Evolutionary conservation across 2,888 invertebrate species (phyloP).

Genomic region (Litoditis marina): DNA sequence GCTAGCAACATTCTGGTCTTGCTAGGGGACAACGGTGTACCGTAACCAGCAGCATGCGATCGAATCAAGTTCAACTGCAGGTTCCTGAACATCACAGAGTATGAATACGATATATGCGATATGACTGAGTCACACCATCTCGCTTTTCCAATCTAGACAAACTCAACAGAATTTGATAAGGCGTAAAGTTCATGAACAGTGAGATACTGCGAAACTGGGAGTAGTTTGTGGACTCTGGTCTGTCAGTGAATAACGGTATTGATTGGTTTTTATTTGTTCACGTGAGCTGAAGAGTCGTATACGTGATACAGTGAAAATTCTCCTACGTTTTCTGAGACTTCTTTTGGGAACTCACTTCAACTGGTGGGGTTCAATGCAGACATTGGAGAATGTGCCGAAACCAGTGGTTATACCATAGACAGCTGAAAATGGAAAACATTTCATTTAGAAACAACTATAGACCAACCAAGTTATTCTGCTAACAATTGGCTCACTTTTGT

Average conservation of each 20-base stretch:
- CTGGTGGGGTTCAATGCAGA: slow-evolving; percentile 68
- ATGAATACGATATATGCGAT: no score
- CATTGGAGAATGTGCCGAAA: slow-evolving; percentile 72
- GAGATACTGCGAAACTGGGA: no score
- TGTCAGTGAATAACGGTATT: no score
- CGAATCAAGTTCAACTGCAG: slow-evolving; percentile 71
- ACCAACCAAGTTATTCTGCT: no score
- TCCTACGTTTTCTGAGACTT: no score
- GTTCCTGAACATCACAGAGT: slow-evolving; percentile 33
- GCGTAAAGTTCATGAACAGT: no score
- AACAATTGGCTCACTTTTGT: slow-evolving; percentile 68
- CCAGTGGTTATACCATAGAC: slow-evolving; percentile 72
- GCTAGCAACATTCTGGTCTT: slow-evolving; percentile 71
- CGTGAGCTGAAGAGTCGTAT: not conserved
- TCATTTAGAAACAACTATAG: not conserved
- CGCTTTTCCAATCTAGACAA: no score
- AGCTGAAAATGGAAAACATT: slow-evolving; percentile 62
- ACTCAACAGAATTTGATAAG: no score
- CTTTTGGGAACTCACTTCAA: slow-evolving; percentile 65
- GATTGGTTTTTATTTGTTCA: no score
- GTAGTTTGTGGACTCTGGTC: no score
- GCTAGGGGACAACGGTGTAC: slow-evolving; percentile 68
- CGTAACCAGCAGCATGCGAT: slow-evolving; percentile 72
- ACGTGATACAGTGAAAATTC: not conserved
- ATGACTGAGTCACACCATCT: no score